Evolutionary conservation across 2,888 invertebrate genomes (phyloP).

Genomic region (Eilema depressum): DNA sequence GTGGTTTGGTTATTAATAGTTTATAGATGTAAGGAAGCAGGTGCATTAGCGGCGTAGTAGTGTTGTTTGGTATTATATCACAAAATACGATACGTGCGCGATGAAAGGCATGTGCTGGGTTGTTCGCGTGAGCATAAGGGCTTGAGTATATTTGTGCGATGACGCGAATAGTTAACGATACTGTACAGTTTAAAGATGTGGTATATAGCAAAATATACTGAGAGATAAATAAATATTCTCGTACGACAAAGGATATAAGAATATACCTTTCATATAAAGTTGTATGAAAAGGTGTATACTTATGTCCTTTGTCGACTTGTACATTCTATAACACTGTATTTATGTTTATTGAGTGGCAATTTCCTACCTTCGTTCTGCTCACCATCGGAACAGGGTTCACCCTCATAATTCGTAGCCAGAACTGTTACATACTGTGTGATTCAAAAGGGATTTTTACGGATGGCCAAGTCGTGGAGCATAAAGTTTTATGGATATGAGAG

Average conservation of each 20-base stretch:
- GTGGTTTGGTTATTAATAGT: conserved; percentile 42
- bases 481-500: background rate
- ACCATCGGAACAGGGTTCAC: background rate
- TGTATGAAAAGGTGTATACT: no score
- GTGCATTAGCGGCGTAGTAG: conserved; percentile 39
- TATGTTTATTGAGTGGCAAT: background rate
- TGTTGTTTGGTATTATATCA: conserved; percentile 29
- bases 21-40: conserved; percentile 28
- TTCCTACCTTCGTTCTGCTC: background rate
- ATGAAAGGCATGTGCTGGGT: conserved; percentile 29
- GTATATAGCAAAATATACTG: background rate
- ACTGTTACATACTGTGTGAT: background rate
- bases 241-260: no score
- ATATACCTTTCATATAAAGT: no score
- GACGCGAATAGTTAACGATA: background rate
- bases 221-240: background rate
- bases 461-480: background rate
- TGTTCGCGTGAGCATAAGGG: conserved; percentile 14
- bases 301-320: no score
- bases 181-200: background rate
- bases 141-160: conserved; percentile 11
- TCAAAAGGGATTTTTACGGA: background rate
- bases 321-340: no score
- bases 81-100: conserved; percentile 22
- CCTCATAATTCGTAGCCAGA: background rate